Base-by-base conservation (phyloP, 2,797 vertebrate genomes). In the Staurois parvus region DNA sequence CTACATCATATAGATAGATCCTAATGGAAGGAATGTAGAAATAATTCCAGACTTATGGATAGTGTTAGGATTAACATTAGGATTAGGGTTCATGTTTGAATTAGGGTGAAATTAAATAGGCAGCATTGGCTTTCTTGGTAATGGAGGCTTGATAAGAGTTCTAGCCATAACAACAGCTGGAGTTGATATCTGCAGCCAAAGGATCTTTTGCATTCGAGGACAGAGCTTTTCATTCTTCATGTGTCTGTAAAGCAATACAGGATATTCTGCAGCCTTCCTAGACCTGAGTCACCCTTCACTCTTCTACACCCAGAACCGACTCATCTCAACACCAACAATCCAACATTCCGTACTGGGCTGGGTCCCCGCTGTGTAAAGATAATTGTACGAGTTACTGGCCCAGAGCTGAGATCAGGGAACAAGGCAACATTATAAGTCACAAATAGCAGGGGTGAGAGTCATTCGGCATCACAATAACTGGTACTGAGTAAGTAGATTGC, bases 131-230 rank as follows among this genome's bases (percentile, higher is more conserved):
- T 30, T 37, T 59, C 10, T 4, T 24, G 67, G 59, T 64, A 29
- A 21, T 9, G n/a, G 70, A 9, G 19, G 19, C 32, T n/a, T 8
- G 75, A 37, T 52, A 28, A n/a, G 1, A 11, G 19, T 68, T n/a
- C 28, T 56, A 83, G 74, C 74, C 67, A 77, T 70, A 77, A 77
- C 82, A 84, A 77, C 82, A 84, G 74, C 82, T 84, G 82, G 82
- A 59, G 21, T 3, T 67, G 72, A 83, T 37, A 73, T 59, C 30
- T 29, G 12, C 37, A 75, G 81, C 59, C 72, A 30, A 30, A 48
- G 0, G 26, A 68, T 83, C 28, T 29, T 37, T 26, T 30, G 72
- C 72, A 45, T n/a, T 75, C 26, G 48, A 72, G 42, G 74, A 76
- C 74, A 76, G 10, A 26, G 74, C 3, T 24, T 52, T 42, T 76